These are phyloP conservation scores for Cnemophilus loriae DNA, from an alignment of 2,113 vertebrate genomes.

Conservation along the genomic window DNA sequence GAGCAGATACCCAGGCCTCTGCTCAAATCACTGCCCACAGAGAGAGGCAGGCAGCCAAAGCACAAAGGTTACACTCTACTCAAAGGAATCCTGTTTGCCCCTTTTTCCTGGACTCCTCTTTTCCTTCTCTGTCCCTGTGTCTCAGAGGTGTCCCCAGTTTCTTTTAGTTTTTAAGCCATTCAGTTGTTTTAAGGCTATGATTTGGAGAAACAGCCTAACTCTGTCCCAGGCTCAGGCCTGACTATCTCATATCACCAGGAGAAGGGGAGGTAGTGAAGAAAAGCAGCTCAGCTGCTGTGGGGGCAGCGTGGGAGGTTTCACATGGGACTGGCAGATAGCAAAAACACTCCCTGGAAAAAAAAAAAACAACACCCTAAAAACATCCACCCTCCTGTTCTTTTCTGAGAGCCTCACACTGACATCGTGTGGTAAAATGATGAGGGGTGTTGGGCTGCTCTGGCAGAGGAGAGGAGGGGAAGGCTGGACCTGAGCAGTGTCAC, in stretches of 20 bases:
- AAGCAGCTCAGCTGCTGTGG: neutral
- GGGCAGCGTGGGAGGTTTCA: neutral
- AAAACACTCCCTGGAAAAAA: neutral
- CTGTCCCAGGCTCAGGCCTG: neutral
- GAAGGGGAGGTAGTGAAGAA: neutral
- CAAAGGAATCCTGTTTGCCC: neutral
- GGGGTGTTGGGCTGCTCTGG: neutral
- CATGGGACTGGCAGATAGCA: neutral
- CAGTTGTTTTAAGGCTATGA: neutral
- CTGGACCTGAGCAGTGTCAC: neutral
- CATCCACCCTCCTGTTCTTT: neutral
- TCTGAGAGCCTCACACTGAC: neutral
- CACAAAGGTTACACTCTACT: neutral
- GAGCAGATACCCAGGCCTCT: neutral
- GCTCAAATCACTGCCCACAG: neutral
- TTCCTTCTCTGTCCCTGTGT: neutral
- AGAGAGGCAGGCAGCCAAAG: neutral
- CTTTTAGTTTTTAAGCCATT: neutral
- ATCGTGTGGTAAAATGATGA: neutral
- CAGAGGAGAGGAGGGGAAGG: neutral
- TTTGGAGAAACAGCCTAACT: neutral
- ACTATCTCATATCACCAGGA: neutral
- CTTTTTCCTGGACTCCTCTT: neutral
- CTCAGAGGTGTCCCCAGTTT: neutral
- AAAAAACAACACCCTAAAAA: neutral